Evolutionary conservation across 2,888 invertebrate species (phyloP), one percentile per base, ranked within the genome.

Genomic region (Chrysomela aeneicollis): DNA sequence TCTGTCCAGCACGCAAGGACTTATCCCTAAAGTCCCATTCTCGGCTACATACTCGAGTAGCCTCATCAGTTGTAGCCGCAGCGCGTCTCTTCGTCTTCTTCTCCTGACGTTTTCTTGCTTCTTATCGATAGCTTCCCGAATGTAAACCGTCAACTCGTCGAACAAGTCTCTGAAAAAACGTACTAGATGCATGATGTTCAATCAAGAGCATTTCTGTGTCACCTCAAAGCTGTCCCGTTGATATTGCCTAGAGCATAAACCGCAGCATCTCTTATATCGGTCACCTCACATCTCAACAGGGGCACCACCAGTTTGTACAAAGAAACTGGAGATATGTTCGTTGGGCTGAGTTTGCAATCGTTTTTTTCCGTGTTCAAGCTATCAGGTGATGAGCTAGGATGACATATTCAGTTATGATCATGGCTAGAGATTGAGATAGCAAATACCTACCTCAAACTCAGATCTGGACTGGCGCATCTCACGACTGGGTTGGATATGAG

Each of bases 101-200:
- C 98, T 86, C 61, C 98, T 87, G 87, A 98, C 93, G 81, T 98
- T 99, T 81, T 98, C 98, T 83, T 98, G 97, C 80, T 98, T 98
- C 53, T 95, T 89, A 81, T 99, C 98, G 18, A 97, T 93, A 0
- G 98, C 97, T 82, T 99, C 99, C 17, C 97, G 90, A 64, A 99
- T 90, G 71, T 95, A 91, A 0, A 93, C 89, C 6, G 94, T 89
- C 61, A 99, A 82, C 83, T 99, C 99, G 77, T 99, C 99, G 89
- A 98, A 93, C 65, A 99, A 85, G 84, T 98, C 97, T 80, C 97
- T 97, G 79, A 10, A 71, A 64, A 53, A 49, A 47, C 49, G n/a
- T 19, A 21, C 42, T 30, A 37, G 46, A 35, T 55, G 17, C 18
- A 61, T 32, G 2, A 46, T 22, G n/a, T 42, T 17, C 2, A n/a